Evolutionary conservation across 2,888 invertebrate genomes (phyloP).

Genomic region (Synergus itoensis): DNA sequence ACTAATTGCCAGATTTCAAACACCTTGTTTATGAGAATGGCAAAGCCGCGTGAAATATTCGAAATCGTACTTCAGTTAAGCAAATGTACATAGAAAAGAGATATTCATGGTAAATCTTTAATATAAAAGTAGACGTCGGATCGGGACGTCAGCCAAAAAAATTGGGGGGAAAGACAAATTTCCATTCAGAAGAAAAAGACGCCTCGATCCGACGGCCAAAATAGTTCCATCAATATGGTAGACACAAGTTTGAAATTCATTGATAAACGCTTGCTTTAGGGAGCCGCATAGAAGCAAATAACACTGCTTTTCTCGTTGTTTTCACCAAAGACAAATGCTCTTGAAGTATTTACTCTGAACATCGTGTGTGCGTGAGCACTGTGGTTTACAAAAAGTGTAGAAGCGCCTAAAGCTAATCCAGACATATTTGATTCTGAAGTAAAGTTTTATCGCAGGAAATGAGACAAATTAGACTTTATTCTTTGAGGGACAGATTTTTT

Average conservation of each 20-base stretch:
- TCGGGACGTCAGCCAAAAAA: conserved; percentile 17
- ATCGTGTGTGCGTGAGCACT: not conserved
- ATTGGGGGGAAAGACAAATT: too few species aligned
- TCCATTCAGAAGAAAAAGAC: not conserved
- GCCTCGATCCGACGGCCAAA: conserved; percentile 30
- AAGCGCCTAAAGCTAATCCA: not conserved
- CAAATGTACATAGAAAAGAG: conserved; percentile 53
- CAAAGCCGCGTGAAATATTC: conserved; percentile 51
- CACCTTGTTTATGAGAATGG: not conserved
- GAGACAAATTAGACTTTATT: not conserved
- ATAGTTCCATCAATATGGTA: conserved; percentile 64
- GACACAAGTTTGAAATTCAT: conserved; percentile 77
- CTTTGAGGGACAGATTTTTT: not conserved
- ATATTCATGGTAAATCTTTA: conserved; percentile 51
- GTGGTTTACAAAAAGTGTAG: conserved; percentile 7
- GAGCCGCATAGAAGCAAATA: not conserved
- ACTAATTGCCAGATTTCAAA: not conserved
- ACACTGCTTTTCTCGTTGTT: conserved; percentile 33
- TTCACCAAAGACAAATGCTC: not conserved
- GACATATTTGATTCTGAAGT: not conserved
- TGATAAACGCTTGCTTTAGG: conserved; percentile 1
- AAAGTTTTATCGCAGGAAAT: not conserved
- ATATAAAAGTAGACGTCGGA: conserved; percentile 30
- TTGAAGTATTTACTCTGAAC: too few species aligned
- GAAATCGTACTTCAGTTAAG: conserved; percentile 62